phyloP scores from a whole-genome alignment of 2,888 invertebrate genomes.

The Caenorhabditis sulstoni region DNA sequence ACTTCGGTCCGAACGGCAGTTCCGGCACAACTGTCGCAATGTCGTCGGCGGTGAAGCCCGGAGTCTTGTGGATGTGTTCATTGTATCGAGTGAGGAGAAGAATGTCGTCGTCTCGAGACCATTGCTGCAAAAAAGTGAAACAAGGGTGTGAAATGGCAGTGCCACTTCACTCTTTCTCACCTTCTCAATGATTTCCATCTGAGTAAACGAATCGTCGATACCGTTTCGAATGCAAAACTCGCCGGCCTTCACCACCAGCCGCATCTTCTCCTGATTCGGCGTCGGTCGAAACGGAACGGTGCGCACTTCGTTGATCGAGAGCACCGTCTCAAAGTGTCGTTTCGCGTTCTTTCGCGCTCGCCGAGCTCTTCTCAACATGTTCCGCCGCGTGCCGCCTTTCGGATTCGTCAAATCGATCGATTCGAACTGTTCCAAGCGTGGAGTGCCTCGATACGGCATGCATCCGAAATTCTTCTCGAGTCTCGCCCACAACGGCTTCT shows the following conservation, averaged over 20 bases:
- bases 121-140: no score
- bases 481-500: constrained; percentile 49
- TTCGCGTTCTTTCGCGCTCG: no score
- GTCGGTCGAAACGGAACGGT: not conserved
- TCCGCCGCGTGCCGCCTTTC: not conserved
- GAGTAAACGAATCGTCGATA: constrained; percentile 7
- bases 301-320: not conserved
- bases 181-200: constrained; percentile 37
- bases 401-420: constrained; percentile 35
- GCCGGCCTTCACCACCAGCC: constrained; percentile 30
- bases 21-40: constrained; percentile 25
- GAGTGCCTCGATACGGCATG: constrained; percentile 17
- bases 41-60: constrained; percentile 17
- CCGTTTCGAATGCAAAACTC: constrained; percentile 36
- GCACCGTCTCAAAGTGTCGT: no score
- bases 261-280: not conserved
- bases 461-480: constrained; percentile 37
- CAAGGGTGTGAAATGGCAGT: not conserved
- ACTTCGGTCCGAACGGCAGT: constrained; percentile 28
- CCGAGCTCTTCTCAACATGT: not conserved
- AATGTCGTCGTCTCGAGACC: constrained; percentile 43
- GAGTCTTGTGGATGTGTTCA: constrained; percentile 10
- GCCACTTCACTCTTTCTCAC: not conserved
- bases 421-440: constrained; percentile 36
- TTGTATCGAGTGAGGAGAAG: constrained; percentile 28